Base-by-base conservation (phyloP, 2,113 vertebrate genomes). In the Neodon shergylaensis region DNA sequence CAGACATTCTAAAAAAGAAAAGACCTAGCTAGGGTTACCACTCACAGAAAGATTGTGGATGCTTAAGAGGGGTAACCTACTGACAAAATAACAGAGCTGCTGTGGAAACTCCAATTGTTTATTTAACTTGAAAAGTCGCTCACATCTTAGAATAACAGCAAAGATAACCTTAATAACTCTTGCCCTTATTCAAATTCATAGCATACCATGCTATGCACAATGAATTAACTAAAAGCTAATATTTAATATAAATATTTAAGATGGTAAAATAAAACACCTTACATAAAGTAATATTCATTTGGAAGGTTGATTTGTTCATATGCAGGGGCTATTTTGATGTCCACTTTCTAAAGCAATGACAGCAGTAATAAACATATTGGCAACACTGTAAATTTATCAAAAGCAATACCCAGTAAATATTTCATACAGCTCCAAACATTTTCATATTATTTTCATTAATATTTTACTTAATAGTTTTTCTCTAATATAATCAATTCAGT, bases 381-480 rank as follows among this genome's bases (percentile, higher is more conserved):
- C 77, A 94, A 79, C 54, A 72, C 42, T 92, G 26, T 90, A 95
- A 96, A 96, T 97, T 95, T 95, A 94, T 94, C 89, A 61, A 96
- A 90, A 52, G 61, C 36, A 52, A 83, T 72, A 70, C 36, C 58
- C 94, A 85, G 84, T 96, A 94, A 97, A 97, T 97, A 96, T 96
- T 96, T 96, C 96, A 95, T 94, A 88, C 9, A 93, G 61, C 39
- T 88, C 84, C 72, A 94, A 95, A 97, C 24, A 96, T 94, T 97
- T 96, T 95, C 74, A 97, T 97, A 58, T 70, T 94, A 83, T 94
- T 92, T 88, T 77, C 81, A 95, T 94, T 97, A 96, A 96, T 97
- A 96, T 96, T 98, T 97, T 94, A 96, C 92, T 54, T 96, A 93
- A 95, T 61, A 93, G 39, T 90, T 97, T 96, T 96, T 76, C 66